Evolutionary conservation across 1,140 invertebrate species (phyloP).

Genomic region (Oryctes rhinoceros): DNA sequence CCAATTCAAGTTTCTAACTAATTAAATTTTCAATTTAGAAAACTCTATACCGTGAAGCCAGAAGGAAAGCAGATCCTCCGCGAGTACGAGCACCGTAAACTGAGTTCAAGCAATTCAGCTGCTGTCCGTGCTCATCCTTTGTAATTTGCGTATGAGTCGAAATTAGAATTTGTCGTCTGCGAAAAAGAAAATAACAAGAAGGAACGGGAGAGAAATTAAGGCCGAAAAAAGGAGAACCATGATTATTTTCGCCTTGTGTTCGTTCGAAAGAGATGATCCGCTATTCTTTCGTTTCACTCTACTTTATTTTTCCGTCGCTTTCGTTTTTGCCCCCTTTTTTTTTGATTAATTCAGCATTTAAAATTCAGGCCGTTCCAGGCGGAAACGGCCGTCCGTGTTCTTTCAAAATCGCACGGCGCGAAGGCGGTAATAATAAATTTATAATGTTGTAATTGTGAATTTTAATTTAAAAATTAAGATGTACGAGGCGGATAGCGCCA

Average conservation of each 20-base stretch:
- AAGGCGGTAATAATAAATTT: not conserved
- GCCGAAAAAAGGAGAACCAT: not conserved
- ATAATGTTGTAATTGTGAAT: slow-evolving; percentile 15
- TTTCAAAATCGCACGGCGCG: not conserved
- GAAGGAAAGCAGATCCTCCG: not conserved
- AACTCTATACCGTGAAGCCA: not conserved
- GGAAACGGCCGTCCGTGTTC: not conserved
- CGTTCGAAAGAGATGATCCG: not conserved
- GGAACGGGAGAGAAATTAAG: not conserved
- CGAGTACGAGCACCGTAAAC: not conserved
- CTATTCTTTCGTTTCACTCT: not conserved
- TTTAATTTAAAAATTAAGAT: slow-evolving; percentile 6
- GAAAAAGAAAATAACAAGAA: slow-evolving; percentile 10
- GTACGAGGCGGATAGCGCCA: not conserved
- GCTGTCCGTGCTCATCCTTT: not conserved
- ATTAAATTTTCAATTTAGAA: slow-evolving; percentile 15
- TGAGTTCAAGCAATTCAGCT: not conserved
- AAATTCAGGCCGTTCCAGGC: slow-evolving; percentile 4
- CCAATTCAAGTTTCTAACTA: not conserved
- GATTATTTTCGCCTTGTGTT: slow-evolving; percentile 2
- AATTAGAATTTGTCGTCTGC: slow-evolving; percentile 14
- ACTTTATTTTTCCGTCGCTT: not conserved
- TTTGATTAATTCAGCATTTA: slow-evolving; percentile 22
- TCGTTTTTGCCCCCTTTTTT: not conserved
- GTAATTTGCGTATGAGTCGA: slow-evolving; percentile 14